Base-by-base conservation (phyloP, 2,888 invertebrate genomes). In the Aphidoletes aphidimyza region DNA sequence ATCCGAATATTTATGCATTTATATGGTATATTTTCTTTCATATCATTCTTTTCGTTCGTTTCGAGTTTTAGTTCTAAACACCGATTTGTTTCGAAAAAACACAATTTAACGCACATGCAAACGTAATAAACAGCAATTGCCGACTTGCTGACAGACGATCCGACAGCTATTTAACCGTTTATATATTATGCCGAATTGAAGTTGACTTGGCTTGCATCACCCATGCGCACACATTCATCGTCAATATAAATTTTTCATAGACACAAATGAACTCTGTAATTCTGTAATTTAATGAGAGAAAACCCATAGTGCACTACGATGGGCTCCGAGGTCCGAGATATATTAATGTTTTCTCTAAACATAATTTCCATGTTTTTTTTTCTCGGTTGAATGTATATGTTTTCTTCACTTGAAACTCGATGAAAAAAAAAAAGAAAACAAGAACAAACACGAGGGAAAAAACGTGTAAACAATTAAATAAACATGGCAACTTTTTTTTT, bases 111-210 rank as follows among this genome's bases (percentile, higher is more conserved):
- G n/a, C 26, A 26, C 30, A 69, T 69, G 69, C 69, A 30, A 26
- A 69, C 69, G 17, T 30, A 30, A 69, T 69, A 69, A 69, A 69
- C 34, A 14, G 3, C n/a, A 69, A 69, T 69, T 30, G 69, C 69
- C 69, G 69, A 69, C 69, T 69, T 69, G 69, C 69, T 69, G 69
- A 69, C 69, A 69, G 69, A 69, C 69, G 11, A 69, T 69, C 26
- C 34, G 54, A 54, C 34, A 26, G 14, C 8, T 14, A 42, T 42
- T 42, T 42, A 42, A 42, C 42, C n/a, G n/a, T n/a, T n/a, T n/a
- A n/a, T n/a, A 14, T 47, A 47, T 17, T 47, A 22, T 47, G 9
- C 9, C 47, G 22, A 54, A 54, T n/a, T n/a, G n/a, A 69, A 69
- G 30, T 69, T 69, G 14, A 69, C 69, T 69, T 30, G 69, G 8